Evolutionary conservation across 2,113 vertebrate genomes (phyloP), one percentile per base, ranked within the genome.

Genomic region (Varanus salvator): DNA sequence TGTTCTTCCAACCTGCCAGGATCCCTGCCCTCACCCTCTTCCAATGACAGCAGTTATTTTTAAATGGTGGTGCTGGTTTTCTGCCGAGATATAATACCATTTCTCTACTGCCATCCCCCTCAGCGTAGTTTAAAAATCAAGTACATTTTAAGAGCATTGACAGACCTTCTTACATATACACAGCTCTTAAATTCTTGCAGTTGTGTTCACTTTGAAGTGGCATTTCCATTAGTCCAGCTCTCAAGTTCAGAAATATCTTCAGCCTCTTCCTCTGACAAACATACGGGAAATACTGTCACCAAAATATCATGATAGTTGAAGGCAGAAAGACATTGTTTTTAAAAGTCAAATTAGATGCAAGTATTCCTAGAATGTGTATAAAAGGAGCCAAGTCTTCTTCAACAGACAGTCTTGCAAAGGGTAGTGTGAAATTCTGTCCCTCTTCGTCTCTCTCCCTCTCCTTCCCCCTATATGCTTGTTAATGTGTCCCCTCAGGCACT

Each of bases 131-230:
- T 94, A 93, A 94, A 95, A 89, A 54, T 44, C 85, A 94, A 48
- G 84, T 5, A 85, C 12, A 89, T 87, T 34, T 87, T 60, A 82
- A 86, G 93, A 84, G 87, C 93, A 92, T 93, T 92, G 91, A 90
- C 75, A 89, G 91, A 11, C 87, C 83, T 94, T 94, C 90, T 83
- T 90, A 91, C 52, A 89, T 92, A 84, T 89, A 88, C 71, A 82
- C 78, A 94, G 84, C 90, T 92, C 77, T 92, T 94, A 90, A 87
- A 71, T 83, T 87, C 92, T 91, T 93, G 87, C 87, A 89, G 87
- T 91, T 94, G 29, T 86, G 76, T 87, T 93, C 87, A 54, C 92
- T 95, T 95, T 94, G 94, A 96, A 96, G 52, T 31, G 90, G 92
- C 80, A 93, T 87, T 90, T 50, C 92, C 90, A 90, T 93, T 94